phyloP scores from a whole-genome alignment of 2,113 vertebrate genomes.

The Scophthalmus maximus region DNA sequence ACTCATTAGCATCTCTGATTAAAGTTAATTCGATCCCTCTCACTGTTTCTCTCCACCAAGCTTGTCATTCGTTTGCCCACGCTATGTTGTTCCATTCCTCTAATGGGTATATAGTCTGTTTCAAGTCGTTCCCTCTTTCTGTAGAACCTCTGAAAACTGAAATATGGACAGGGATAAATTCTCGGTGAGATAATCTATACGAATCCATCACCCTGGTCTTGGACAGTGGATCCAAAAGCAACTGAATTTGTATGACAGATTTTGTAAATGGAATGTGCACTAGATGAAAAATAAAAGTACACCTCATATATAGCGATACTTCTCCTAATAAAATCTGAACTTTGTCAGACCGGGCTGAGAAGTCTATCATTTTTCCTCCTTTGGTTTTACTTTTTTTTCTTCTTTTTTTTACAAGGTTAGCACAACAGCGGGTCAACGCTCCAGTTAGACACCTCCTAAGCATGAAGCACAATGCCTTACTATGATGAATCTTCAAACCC shows the following conservation, averaged over 20 bases:
- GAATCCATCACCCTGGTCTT: background rate
- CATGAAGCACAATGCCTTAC: slow-evolving; percentile 1
- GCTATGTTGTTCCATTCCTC: slow-evolving; percentile 17
- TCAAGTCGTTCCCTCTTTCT: slow-evolving; percentile 1
- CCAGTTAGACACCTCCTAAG: background rate
- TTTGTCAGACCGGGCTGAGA: background rate
- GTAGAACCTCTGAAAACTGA: background rate
- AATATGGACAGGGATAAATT: no score
- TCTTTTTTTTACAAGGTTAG: slow-evolving; percentile 2
- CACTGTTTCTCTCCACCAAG: slow-evolving; percentile 32
- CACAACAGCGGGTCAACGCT: background rate
- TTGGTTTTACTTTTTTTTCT: slow-evolving; percentile 3
- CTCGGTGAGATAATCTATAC: background rate
- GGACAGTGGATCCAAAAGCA: background rate
- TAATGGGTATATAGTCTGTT: slow-evolving; percentile 8
- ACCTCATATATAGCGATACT: no score
- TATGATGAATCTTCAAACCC: slow-evolving; percentile 40
- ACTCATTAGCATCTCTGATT: slow-evolving; percentile 56
- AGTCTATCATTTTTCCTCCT: background rate
- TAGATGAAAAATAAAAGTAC: background rate
- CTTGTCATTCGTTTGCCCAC: slow-evolving; percentile 43
- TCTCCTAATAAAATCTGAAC: slow-evolving; percentile 22
- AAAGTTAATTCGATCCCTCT: slow-evolving; percentile 50
- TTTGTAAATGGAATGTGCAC: background rate
- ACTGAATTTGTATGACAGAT: background rate